A percentile compares a stretch with the other conserved stretches of the same genome.
These are phyloP conservation scores for Haemorhous mexicanus DNA, from an alignment of 2,113 vertebrate genomes.

Conservation along the genomic window DNA sequence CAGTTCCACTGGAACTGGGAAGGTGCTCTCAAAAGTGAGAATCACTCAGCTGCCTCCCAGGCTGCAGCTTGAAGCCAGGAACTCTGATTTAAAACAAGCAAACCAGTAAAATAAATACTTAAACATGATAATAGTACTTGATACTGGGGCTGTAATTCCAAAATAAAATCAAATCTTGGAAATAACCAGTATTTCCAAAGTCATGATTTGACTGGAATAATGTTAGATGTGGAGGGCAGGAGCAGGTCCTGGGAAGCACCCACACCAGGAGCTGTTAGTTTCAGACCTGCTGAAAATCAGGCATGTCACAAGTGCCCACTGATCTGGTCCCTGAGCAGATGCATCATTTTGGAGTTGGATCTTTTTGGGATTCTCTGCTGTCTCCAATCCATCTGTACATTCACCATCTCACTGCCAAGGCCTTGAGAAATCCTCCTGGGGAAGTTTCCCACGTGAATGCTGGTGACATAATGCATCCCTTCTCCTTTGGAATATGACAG, in stretches of 20 bases:
- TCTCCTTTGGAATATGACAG: neutral
- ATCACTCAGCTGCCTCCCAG: neutral
- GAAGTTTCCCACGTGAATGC: neutral
- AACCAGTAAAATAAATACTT: neutral
- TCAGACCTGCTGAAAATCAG: neutral
- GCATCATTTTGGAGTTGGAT: neutral
- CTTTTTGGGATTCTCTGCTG: neutral
- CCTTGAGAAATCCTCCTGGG: neutral
- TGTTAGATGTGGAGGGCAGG: neutral
- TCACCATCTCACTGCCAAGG: neutral
- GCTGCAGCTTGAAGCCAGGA: neutral
- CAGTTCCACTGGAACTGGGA: neutral
- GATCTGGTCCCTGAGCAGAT: neutral
- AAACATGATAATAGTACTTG: neutral
- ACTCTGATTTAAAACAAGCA: neutral
- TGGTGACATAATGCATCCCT: neutral
- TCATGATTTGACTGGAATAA: neutral
- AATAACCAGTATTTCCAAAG: neutral
- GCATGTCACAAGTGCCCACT: accelerated
- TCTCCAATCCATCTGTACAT: accelerated
- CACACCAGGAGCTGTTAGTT: neutral
- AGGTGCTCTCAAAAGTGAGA: neutral
- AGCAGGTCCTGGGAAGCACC: neutral
- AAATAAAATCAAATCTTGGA: neutral
- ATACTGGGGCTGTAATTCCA: neutral